A percentile compares a stretch with the other conserved stretches of the same genome.
Evolutionary conservation across 2,113 vertebrate species (phyloP).

Genomic region (Erythrocebus patas): DNA sequence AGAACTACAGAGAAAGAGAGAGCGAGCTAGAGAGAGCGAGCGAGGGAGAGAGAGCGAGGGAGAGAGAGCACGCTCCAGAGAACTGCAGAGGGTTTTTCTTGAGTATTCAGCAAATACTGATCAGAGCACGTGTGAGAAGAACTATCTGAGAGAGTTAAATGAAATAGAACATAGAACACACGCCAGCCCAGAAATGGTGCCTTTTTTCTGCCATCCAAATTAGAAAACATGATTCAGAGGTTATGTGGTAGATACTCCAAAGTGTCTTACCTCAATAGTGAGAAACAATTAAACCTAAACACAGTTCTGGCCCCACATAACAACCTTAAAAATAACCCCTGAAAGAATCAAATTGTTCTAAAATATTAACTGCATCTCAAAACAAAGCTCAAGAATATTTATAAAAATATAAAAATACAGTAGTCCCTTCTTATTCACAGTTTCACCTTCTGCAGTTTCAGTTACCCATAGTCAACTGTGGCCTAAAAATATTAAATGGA

Average conservation of each 20-base stretch:
- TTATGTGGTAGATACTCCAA: background rate
- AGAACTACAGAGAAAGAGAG: background rate
- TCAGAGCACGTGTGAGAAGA: background rate
- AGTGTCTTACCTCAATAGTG: background rate
- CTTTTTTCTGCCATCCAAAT: background rate
- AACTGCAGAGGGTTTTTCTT: too few species aligned
- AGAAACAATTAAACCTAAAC: background rate
- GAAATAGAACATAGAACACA: background rate
- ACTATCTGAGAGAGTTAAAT: background rate
- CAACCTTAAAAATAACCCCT: background rate
- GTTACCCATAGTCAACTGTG: background rate
- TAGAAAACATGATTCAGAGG: background rate
- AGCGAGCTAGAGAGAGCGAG: too few species aligned
- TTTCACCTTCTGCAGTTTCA: background rate
- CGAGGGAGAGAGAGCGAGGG: background rate
- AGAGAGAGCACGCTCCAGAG: background rate
- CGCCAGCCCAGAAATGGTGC: background rate
- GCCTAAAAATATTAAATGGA: background rate
- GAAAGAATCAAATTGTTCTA: background rate
- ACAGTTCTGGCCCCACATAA: background rate
- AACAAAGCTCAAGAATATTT: constrained; percentile 3
- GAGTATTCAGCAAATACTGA: too few species aligned
- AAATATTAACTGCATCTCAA: background rate
- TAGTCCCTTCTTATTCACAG: background rate
- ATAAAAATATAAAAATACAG: background rate